Percentiles rank a stretch among this genome's conserved stretches.
Conservation (phyloP, 2,113 vertebrate species). For the Ia io region DNA sequence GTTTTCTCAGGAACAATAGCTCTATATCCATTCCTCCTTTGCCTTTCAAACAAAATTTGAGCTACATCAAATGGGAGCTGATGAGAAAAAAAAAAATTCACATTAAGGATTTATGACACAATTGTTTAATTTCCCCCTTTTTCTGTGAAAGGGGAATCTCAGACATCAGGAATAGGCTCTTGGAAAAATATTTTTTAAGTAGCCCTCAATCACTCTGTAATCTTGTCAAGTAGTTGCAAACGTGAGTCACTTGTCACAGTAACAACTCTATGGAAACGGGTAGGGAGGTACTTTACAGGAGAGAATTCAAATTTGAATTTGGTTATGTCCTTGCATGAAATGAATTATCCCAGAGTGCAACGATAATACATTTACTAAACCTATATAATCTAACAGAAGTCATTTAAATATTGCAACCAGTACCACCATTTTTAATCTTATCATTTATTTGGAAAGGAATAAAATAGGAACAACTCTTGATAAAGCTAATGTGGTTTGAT, state of each 20-base stretch:
- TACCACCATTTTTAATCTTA: neutral
- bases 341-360: neutral
- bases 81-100: neutral
- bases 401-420: neutral
- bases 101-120: neutral
- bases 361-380: neutral
- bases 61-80: neutral
- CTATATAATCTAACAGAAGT: neutral
- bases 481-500: constrained; percentile 27
- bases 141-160: neutral
- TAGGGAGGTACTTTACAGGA: neutral
- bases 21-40: neutral
- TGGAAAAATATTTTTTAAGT: neutral
- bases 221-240: neutral
- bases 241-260: neutral
- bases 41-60: neutral
- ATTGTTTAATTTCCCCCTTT: neutral
- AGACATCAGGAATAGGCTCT: neutral
- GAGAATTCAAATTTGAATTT: neutral
- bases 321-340: neutral
- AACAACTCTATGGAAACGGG: neutral
- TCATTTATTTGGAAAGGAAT: neutral
- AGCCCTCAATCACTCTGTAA: neutral
- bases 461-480: neutral
- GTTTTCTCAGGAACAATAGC: neutral